Evolutionary conservation across 2,888 invertebrate species (phyloP), one percentile per base, ranked within the genome.

Genomic region (Chymomyza procnemis): DNA sequence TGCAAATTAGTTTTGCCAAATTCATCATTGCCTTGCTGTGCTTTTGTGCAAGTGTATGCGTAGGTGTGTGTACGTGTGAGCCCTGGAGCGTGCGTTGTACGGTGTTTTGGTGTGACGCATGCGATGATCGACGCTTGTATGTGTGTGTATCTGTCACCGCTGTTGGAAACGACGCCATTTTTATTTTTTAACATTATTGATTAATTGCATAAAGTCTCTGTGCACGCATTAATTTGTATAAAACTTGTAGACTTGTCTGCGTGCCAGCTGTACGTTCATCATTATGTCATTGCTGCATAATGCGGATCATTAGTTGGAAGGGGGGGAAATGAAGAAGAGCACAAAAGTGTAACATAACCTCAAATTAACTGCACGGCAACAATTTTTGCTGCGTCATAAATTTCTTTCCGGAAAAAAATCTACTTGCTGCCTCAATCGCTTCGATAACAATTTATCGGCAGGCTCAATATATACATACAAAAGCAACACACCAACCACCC

Each of bases 81-180:
- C n/a, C 26, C 16, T 4, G 19, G 19, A 8, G 50, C n/a, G 52
- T 18, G 18, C 52, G 57, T 9, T 52, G 8, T 9, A 52, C 67
- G 68, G 63, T 61, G 65, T 52, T 57, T 71, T 61, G 52, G 58
- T 67, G 48, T 61, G 71, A 78, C 84, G 71, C 74, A 74, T 72
- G 76, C 64, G 86, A 81, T 81, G 87, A 22, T 34, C 67, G 54
- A 8, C 34, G 14, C 26, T 59, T 72, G 68, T 80, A 76, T 69
- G 74, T 80, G 79, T 69, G 74, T 80, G 81, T 78, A 81, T 77
- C 74, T 66, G 54, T 58, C 16, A n/a, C n/a, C n/a, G n/a, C n/a
- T n/a, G n/a, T n/a, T n/a, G n/a, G n/a, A n/a, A n/a, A n/a, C n/a
- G 74, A 46, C 87, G 87, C 82, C 82, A 83, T 83, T 6, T 83